Conservation (phyloP, 2,797 vertebrate genomes). For the Pipistrellus kuhlii region DNA sequence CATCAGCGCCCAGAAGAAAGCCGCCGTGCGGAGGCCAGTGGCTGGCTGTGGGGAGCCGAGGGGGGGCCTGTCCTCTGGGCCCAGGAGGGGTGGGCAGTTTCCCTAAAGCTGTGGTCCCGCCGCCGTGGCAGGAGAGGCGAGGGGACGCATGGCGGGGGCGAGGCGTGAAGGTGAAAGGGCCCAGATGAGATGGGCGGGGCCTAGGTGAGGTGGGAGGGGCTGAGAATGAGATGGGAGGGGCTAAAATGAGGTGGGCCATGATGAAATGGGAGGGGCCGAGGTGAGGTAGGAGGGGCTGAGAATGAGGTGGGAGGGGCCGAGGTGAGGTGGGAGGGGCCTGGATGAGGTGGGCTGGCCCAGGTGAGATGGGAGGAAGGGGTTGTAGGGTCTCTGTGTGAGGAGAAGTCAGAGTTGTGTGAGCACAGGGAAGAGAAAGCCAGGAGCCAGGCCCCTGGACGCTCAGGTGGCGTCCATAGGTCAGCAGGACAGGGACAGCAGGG, state of each 20-base stretch:
- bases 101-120: not conserved
- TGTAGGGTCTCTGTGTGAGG: not conserved
- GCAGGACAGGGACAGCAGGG: not conserved
- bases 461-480: not conserved
- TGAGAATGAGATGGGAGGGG: no score
- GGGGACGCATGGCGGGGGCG: not conserved
- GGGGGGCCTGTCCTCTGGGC: not conserved
- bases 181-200: not conserved
- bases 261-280: not conserved
- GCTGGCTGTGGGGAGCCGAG: rapidly evolving
- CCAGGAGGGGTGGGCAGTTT: not conserved
- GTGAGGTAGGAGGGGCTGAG: no score
- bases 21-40: constrained; percentile 94
- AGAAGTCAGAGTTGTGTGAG: not conserved
- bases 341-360: no score
- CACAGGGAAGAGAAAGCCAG: rapidly evolving
- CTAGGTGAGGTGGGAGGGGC: no score
- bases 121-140: not conserved
- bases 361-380: not conserved
- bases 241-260: no score
- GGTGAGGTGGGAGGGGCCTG: no score
- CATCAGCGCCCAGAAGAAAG: constrained; percentile 92
- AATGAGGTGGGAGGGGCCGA: no score
- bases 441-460: no score
- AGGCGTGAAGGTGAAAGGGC: no score